Evolutionary conservation across 1,140 invertebrate genomes (phyloP).

Genomic region (Stegodyphus dumicola): DNA sequence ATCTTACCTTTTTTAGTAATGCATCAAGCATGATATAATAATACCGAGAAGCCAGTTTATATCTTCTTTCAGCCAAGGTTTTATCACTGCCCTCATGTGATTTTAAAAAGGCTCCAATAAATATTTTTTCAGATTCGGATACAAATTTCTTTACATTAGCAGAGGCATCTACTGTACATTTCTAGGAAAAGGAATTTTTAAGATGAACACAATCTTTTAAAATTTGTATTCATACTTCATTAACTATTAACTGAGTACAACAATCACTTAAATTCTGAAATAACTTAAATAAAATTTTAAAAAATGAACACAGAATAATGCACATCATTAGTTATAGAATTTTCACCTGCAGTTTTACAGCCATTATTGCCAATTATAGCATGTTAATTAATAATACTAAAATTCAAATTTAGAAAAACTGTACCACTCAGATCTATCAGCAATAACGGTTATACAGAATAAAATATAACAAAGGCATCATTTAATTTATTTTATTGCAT

Average conservation of each 20-base stretch:
- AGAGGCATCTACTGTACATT: slow-evolving; percentile 27
- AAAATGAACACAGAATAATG: background rate
- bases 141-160: slow-evolving; percentile 31
- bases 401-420: too few species aligned
- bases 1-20: slow-evolving; percentile 32
- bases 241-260: too few species aligned
- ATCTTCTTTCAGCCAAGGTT: slow-evolving; percentile 38
- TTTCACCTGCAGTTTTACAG: background rate
- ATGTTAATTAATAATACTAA: too few species aligned
- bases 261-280: background rate
- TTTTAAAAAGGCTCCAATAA: slow-evolving; percentile 6
- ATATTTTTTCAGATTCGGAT: slow-evolving; percentile 13
- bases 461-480: too few species aligned
- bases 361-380: too few species aligned
- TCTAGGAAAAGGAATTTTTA: background rate
- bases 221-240: background rate
- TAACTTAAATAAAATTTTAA: background rate
- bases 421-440: too few species aligned
- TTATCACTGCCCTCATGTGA: slow-evolving; percentile 28
- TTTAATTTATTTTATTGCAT: too few species aligned
- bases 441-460: too few species aligned
- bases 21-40: slow-evolving; percentile 49
- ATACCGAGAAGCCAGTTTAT: slow-evolving; percentile 15
- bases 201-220: background rate
- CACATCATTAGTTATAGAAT: background rate